Conservation (phyloP, 2,888 invertebrate species). For the Panzeria rudis region DNA sequence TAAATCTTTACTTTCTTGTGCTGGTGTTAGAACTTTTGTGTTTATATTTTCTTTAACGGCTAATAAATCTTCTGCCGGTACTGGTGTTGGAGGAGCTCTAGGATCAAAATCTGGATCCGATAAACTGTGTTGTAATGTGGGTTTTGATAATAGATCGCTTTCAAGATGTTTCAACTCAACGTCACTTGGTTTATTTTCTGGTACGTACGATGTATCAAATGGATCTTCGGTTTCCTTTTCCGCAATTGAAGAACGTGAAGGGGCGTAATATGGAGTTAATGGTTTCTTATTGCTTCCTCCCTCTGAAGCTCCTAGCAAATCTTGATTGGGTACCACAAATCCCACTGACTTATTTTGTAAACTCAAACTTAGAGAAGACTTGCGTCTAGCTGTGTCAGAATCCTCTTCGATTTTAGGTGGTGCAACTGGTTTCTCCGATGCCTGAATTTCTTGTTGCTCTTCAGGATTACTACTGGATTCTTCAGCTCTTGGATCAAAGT, state of each 20-base stretch:
- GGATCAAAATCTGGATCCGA: constrained; percentile 88
- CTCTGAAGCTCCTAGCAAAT: constrained; percentile 85
- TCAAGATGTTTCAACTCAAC: constrained; percentile 91
- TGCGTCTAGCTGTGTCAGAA: constrained; percentile 83
- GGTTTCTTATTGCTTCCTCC: constrained; percentile 89
- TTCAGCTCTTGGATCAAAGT: constrained; percentile 92
- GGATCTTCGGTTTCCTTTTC: constrained; percentile 88
- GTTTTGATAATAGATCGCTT: constrained; percentile 87
- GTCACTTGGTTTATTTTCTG: constrained; percentile 89
- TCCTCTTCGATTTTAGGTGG: constrained; percentile 79
- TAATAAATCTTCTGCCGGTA: constrained; percentile 81
- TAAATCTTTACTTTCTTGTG: constrained; percentile 84
- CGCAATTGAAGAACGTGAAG: constrained; percentile 77
- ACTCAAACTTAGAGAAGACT: constrained; percentile 87
- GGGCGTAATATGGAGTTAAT: constrained; percentile 92
- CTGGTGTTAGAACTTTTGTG: constrained; percentile 89
- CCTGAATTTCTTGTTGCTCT: constrained; percentile 11
- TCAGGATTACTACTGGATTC: constrained; percentile 73
- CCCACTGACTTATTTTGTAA: constrained; percentile 85
- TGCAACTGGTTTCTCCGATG: constrained; percentile 56
- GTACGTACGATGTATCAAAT: constrained; percentile 94
- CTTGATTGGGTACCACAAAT: constrained; percentile 86
- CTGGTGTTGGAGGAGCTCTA: constrained; percentile 83
- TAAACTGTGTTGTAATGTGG: constrained; percentile 85
- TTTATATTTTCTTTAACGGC: constrained; percentile 86